Percentiles rank a stretch among this genome's conserved stretches.
These are phyloP conservation scores for Amphiduros pacificus DNA, from an alignment of 2,888 invertebrate genomes.

Conservation along the genomic window DNA sequence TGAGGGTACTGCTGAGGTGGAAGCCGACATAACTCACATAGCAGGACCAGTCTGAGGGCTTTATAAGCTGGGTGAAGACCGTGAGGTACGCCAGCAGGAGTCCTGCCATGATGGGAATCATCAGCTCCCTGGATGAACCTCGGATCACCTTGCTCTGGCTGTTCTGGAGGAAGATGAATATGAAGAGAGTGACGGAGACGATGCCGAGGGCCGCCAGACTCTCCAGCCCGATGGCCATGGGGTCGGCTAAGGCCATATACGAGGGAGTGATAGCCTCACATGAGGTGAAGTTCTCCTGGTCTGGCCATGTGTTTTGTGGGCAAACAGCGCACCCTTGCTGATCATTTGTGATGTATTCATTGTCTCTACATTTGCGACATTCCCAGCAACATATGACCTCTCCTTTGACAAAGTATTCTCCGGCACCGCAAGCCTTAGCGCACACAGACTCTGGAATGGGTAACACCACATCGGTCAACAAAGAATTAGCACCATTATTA, in stretches of 20 bases:
- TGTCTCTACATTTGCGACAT: constrained; percentile 27
- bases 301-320: constrained; percentile 1
- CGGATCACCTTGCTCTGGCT: not conserved
- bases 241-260: not conserved
- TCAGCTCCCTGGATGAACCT: not conserved
- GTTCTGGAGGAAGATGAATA: not conserved
- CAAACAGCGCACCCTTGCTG: not conserved
- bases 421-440: constrained; percentile 22
- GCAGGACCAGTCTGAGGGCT: not conserved
- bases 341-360: constrained; percentile 22
- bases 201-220: not conserved
- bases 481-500: too few species aligned
- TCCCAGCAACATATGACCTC: constrained; percentile 29
- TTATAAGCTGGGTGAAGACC: not conserved
- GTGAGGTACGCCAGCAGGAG: not conserved
- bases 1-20: not conserved
- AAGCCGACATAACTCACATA: not conserved
- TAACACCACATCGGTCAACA: too few species aligned
- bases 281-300: not conserved
- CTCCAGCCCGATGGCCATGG: not conserved
- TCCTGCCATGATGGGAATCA: not conserved
- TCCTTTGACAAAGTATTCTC: constrained; percentile 18
- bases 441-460: constrained; percentile 26
- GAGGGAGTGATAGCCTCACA: not conserved
- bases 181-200: constrained; percentile 9